Evolutionary conservation across 2,113 vertebrate genomes (phyloP).

Genomic region (Spea bombifrons): DNA sequence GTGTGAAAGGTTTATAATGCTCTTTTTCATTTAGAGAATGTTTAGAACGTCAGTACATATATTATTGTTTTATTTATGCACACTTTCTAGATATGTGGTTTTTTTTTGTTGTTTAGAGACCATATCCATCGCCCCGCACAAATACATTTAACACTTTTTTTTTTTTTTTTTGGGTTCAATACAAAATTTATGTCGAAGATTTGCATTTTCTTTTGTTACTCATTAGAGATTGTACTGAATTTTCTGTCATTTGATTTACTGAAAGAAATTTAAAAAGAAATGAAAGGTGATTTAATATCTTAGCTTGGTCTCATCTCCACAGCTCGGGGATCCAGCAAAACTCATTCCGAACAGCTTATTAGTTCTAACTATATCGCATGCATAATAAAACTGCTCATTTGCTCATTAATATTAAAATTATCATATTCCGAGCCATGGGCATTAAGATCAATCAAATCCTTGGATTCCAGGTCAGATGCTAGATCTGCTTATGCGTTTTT

Average conservation of each 20-base stretch:
- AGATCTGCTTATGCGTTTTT: slow-evolving; percentile 94
- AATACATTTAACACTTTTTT: slow-evolving; percentile 61
- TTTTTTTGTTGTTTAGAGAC: slow-evolving; percentile 57
- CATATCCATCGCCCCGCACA: slow-evolving; percentile 62
- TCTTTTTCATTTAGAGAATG: slow-evolving; percentile 77
- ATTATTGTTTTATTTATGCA: slow-evolving; percentile 76
- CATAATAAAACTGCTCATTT: slow-evolving; percentile 99
- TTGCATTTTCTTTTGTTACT: slow-evolving; percentile 88
- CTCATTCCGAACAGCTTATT: slow-evolving; percentile 99
- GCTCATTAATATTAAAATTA: slow-evolving; percentile 99
- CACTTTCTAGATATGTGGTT: slow-evolving; percentile 63
- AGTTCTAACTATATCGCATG: slow-evolving; percentile 99
- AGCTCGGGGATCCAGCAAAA: slow-evolving; percentile 90
- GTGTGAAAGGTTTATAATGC: slow-evolving; percentile 75
- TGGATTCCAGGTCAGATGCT: slow-evolving; percentile 99
- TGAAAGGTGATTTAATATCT: slow-evolving; percentile 99
- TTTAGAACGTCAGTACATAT: slow-evolving; percentile 74
- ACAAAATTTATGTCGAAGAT: slow-evolving; percentile 84
- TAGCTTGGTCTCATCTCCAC: slow-evolving; percentile 96
- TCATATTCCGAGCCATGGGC: slow-evolving; percentile 99
- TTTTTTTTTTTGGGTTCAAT: slow-evolving; percentile 46
- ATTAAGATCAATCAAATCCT: slow-evolving; percentile 99
- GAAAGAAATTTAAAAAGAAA: slow-evolving; percentile 94
- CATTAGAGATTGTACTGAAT: slow-evolving; percentile 81
- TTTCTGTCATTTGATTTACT: slow-evolving; percentile 94